Evolutionary conservation across 2,888 invertebrate species (phyloP), one percentile per base, ranked within the genome.

Genomic region (Cybosia mesomella): DNA sequence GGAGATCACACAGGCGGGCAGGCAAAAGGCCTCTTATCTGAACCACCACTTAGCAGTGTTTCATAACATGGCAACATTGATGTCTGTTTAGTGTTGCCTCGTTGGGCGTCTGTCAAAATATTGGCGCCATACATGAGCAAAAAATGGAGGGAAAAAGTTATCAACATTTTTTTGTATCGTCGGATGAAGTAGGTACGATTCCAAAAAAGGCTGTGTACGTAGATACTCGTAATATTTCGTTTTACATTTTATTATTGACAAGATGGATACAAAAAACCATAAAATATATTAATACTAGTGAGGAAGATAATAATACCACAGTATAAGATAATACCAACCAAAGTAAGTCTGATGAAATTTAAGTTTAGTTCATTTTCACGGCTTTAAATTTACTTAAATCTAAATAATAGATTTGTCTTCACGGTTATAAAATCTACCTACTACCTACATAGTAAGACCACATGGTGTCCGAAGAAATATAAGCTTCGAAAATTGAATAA

Each of bases 21-120:
- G 71, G 77, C 80, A 84, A 87, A 87, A 86, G 85, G 85, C 81
- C 81, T 81, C 85, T 91, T 92, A 92, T 91, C 92, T 89, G 71
- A 78, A 85, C 85, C 82, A 84, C 89, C 92, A 91, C 92, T 92
- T 92, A 91, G 86, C 86, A 80, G 85, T 88, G 89, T 91, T 92
- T 92, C 91, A 89, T 80, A 80, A 73, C 32, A 78, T 81, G 81
- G 83, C 81, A 85, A 85, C 84, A 86, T 75, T 65, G 81, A 63
- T 65, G 85, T 87, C 91, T 91, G 92, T 85, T 88, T 85, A 86
- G 82, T 88, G 88, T 92, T 86, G 78, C 83, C 83, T 78, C 82
- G 79, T 81, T 79, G 80, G 73, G 63, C 73, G 80, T 81, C 86
- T 88, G 90, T 90, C 91, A 91, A 89, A 91, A 91, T 88, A 89